A percentile compares a stretch with the other conserved stretches of the same genome.
These are phyloP conservation scores for Eulemur macaco DNA, from an alignment of 2,113 vertebrate species.

Conservation along the genomic window DNA sequence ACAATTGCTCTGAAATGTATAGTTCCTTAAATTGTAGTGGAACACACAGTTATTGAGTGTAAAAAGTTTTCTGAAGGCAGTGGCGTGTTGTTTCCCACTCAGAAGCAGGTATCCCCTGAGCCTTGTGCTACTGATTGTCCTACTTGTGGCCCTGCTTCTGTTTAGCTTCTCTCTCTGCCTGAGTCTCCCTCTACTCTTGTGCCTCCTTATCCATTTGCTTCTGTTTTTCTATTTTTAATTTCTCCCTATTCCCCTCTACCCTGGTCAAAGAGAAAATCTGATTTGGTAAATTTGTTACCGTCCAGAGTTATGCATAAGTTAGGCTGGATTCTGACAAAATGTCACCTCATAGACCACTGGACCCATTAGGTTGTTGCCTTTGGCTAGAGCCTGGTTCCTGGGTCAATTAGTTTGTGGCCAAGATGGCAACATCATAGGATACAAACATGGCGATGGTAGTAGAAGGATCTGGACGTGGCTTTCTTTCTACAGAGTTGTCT, in stretches of 20 bases:
- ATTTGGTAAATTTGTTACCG: neutral
- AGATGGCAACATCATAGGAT: neutral
- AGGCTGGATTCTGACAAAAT: neutral
- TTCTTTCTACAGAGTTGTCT: neutral
- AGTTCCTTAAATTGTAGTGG: neutral
- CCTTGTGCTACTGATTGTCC: neutral
- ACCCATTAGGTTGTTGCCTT: neutral
- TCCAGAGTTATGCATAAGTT: neutral
- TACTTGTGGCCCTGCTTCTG: neutral
- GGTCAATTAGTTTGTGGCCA: neutral
- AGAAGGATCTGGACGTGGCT: neutral
- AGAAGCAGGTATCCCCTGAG: neutral
- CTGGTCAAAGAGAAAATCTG: neutral
- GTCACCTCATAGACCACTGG: neutral
- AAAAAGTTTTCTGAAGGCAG: neutral
- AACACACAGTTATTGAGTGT: neutral
- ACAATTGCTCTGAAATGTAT: slow-evolving; percentile 28
- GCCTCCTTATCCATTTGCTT: neutral
- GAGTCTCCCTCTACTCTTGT: neutral
- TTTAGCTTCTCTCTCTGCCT: neutral
- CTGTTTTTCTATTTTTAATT: neutral
- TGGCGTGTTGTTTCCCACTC: neutral
- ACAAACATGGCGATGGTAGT: neutral
- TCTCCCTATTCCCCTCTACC: neutral
- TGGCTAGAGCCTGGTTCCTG: neutral